phyloP scores from a whole-genome alignment of 1,140 invertebrate genomes.

The Bombus pyrosoma region DNA sequence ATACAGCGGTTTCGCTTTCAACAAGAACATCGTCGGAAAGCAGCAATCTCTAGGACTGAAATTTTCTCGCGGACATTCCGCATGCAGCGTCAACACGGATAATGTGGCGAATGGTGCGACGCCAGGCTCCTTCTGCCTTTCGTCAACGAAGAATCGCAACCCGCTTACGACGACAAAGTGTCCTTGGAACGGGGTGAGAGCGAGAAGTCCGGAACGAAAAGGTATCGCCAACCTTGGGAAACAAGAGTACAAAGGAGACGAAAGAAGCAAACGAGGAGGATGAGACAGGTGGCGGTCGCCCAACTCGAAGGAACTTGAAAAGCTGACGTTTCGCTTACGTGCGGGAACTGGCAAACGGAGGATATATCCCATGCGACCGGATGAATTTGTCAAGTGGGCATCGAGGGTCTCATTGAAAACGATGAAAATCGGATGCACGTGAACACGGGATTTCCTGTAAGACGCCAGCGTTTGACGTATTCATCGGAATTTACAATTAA shows the following conservation, averaged over 20 bases:
- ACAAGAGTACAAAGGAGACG: background rate
- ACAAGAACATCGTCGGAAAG: background rate
- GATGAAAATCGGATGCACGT: constrained; percentile 65
- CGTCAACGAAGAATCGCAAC: constrained; percentile 16
- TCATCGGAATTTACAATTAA: background rate
- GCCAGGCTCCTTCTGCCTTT: background rate
- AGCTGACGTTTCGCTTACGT: constrained; percentile 81
- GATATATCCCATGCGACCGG: constrained; percentile 63
- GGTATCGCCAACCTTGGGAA: background rate
- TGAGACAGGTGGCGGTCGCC: constrained; percentile 44
- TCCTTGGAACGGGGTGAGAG: background rate
- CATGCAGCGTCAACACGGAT: constrained; percentile 27
- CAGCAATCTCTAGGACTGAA: background rate
- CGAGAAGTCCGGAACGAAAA: background rate
- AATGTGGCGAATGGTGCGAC: background rate
- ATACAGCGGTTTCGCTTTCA: constrained; percentile 10
- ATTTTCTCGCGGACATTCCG: background rate
- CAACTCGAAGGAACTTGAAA: constrained; percentile 66
- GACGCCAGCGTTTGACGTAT: background rate
- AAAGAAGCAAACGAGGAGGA: background rate
- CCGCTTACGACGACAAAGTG: constrained; percentile 17
- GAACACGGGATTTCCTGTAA: background rate
- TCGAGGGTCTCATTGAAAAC: constrained; percentile 67
- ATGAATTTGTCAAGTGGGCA: constrained; percentile 73
- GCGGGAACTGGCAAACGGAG: constrained; percentile 69